Conservation (phyloP, 2,888 invertebrate species). For the Nomada lathburiana region DNA sequence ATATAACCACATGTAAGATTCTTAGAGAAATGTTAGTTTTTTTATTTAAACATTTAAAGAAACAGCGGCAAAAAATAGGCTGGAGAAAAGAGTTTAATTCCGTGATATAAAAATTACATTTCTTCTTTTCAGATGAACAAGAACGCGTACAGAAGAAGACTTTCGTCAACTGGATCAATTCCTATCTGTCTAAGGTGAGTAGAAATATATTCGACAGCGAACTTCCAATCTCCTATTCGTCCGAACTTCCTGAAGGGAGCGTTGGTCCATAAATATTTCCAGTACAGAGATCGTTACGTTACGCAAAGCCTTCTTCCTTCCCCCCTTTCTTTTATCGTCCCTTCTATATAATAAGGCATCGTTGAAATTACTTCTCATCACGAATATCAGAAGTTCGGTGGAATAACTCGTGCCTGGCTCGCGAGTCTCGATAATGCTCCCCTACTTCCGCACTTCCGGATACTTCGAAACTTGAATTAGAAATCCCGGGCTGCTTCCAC, state of each 20-base stretch:
- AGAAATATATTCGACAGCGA: constrained; percentile 6
- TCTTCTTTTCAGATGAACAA: constrained; percentile 94
- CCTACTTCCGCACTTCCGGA: constrained; percentile 75
- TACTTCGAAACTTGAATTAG: constrained; percentile 77
- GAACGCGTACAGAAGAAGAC: constrained; percentile 99
- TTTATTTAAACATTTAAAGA: too few relatives aligned
- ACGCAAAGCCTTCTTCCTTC: constrained; percentile 10
- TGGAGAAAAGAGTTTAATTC: too few relatives aligned
- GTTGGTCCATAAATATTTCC: background rate
- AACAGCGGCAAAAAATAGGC: too few relatives aligned
- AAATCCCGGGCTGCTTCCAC: constrained; percentile 49
- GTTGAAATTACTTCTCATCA: constrained; percentile 60
- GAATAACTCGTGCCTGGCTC: constrained; percentile 76
- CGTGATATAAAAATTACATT: too few relatives aligned
- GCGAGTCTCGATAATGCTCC: constrained; percentile 72
- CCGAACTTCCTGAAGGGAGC: background rate
- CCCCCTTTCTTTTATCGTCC: constrained; percentile 7
- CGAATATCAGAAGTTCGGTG: constrained; percentile 60
- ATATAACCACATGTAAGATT: too few relatives aligned
- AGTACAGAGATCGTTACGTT: background rate
- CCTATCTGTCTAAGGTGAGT: constrained; percentile 96
- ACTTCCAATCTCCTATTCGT: background rate
- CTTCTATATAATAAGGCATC: constrained; percentile 48
- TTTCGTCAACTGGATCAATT: constrained; percentile 99
- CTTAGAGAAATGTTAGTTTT: too few relatives aligned